These are phyloP conservation scores for Nomia melanderi DNA, from an alignment of 1,140 invertebrate genomes.

Conservation along the genomic window DNA sequence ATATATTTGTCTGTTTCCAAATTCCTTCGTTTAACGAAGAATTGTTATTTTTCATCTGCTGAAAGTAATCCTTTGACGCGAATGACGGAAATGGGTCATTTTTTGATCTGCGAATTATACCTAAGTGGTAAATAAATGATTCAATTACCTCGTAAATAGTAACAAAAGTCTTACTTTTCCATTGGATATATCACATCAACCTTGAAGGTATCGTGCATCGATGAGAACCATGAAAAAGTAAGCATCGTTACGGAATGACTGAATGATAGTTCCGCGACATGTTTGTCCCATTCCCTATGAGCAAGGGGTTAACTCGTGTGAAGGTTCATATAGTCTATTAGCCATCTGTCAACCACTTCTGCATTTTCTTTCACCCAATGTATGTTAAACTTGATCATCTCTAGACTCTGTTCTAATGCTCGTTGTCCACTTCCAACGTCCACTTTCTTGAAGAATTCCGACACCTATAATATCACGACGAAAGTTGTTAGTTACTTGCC, in stretches of 20 bases:
- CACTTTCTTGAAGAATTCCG: constrained; percentile 85
- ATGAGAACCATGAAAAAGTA: constrained; percentile 52
- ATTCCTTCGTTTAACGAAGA: constrained; percentile 2
- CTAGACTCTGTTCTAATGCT: constrained; percentile 87
- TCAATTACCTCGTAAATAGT: constrained; percentile 11
- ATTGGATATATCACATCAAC: constrained; percentile 22
- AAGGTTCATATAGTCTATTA: constrained; percentile 78
- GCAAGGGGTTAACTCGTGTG: constrained; percentile 59
- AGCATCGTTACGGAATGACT: constrained; percentile 26
- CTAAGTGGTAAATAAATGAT: constrained; percentile 36
- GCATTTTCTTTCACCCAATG: constrained; percentile 87
- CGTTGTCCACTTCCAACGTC: constrained; percentile 86
- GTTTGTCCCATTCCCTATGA: constrained; percentile 46
- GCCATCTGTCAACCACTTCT: constrained; percentile 83
- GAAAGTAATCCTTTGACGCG: constrained; percentile 41
- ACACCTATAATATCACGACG: constrained; percentile 80
- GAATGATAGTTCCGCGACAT: constrained; percentile 26
- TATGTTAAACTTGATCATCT: constrained; percentile 90
- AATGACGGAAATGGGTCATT: constrained; percentile 46
- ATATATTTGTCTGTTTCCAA: not conserved
- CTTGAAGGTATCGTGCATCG: constrained; percentile 28
- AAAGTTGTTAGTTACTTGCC: not conserved
- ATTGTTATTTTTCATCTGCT: constrained; percentile 9
- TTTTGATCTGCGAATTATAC: constrained; percentile 56
- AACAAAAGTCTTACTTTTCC: constrained; percentile 27